Base-by-base conservation (phyloP, 2,113 vertebrate genomes). In the Oreochromis niloticus region DNA sequence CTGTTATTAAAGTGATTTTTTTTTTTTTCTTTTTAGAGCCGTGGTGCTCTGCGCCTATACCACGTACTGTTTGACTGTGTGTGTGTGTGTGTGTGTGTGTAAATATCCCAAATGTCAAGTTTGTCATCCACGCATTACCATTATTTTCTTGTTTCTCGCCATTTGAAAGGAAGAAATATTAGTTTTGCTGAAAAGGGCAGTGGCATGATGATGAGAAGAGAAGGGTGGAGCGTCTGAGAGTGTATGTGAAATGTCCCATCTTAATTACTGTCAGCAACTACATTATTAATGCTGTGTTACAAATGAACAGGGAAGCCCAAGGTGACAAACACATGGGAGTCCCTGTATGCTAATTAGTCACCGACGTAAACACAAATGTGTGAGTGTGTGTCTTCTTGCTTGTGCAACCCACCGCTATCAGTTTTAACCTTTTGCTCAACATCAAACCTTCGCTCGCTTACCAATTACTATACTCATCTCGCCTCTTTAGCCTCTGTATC, bases 211-310 rank as follows among this genome's bases (percentile, higher is more conserved):
- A 27, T 11, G 8, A 75, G 43, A 50, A 27, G 71, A 78, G 71
- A 19, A 50, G 27, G 46, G 46, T 32, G 46, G 52, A 59, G 80
- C 19, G 81, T 52, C 27, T 10, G 32, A 81, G 66, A 61, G 19
- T 83, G 78, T 86, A 87, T 87, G 43, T 55, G 34, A 95, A 88
- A 82, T 43, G 30, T 63, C 30, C 61, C 12, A 2, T 11, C 39
- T 89, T 71, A 14, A 13, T 90, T 84, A 86, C 81, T 71, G 8
- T 85, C 88, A 91, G 57, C 3, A 41, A 56, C 82, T 9, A 78
- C 90, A 91, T 95, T 90, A 94, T 91, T 93, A 93, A 94, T 92
- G 89, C 89, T 88, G 84, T 22, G 71, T 56, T 91, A 90, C 90
- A 93, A 93, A 93, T 85, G 87, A 93, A 93, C 83, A 83, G 87